Evolutionary conservation across 2,113 vertebrate genomes (phyloP).

Genomic region (Microcebus griseorufus): DNA sequence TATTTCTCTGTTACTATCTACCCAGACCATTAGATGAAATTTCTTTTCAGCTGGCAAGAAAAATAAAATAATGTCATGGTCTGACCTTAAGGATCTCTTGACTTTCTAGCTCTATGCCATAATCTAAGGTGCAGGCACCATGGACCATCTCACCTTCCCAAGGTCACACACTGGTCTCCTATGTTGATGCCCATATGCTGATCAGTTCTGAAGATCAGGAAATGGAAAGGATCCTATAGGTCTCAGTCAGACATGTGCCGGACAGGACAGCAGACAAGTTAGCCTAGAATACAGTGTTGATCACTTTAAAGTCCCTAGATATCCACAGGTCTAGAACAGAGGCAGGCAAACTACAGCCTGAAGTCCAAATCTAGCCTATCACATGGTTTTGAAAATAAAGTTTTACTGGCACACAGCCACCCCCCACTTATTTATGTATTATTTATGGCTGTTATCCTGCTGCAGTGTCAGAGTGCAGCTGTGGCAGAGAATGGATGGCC

Average conservation of each 20-base stretch:
- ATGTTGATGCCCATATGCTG: not conserved
- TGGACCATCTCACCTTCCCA: not conserved
- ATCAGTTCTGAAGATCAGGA: not conserved
- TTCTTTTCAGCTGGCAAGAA: slow-evolving; percentile 14
- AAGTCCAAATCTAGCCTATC: not conserved
- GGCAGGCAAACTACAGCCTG: not conserved
- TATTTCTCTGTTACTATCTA: slow-evolving; percentile 15
- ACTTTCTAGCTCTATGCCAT: not conserved
- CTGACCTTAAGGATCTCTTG: not conserved
- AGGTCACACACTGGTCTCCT: not conserved
- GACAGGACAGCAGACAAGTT: not conserved
- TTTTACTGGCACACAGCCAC: not conserved
- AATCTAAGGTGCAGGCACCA: not conserved
- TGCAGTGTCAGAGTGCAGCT: not conserved
- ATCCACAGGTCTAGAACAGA: not conserved
- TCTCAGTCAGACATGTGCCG: not conserved
- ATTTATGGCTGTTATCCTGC: not conserved
- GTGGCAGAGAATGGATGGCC: not conserved
- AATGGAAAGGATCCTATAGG: not conserved
- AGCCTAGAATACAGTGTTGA: not conserved
- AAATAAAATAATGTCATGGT: slow-evolving; percentile 19
- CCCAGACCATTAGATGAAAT: not conserved
- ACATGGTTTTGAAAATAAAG: not conserved
- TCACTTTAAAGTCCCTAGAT: not conserved
- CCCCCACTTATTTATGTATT: not conserved